Conservation (phyloP, 2,888 invertebrate genomes). For the Mythimna lalbum region DNA sequence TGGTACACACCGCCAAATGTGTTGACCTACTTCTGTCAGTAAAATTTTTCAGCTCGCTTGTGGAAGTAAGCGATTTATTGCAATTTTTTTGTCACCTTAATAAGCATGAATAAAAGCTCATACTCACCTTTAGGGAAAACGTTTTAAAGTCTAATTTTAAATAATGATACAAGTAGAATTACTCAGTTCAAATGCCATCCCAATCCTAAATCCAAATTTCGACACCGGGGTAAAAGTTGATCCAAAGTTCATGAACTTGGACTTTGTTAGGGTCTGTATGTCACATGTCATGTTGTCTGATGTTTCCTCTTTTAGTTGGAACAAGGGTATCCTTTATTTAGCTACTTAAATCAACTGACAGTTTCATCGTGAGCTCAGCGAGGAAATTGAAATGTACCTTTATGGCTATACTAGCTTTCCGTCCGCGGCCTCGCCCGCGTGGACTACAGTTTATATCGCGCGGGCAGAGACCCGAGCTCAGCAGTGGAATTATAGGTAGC, state of each 20-base stretch:
- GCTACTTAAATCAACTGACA: conserved; percentile 6
- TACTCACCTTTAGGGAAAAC: background rate
- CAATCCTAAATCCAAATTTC: conserved; percentile 10
- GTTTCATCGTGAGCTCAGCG: background rate
- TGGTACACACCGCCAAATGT: conserved; percentile 20
- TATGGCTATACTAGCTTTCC: too few species aligned
- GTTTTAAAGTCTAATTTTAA: background rate
- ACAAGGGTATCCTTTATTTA: conserved; percentile 4
- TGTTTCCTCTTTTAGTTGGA: conserved; percentile 20
- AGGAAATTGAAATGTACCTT: background rate
- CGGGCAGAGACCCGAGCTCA: too few species aligned
- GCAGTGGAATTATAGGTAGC: too few species aligned
- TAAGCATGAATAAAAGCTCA: background rate
- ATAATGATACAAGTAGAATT: background rate
- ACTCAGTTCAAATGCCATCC: conserved; percentile 9
- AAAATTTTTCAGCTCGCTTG: conserved; percentile 25
- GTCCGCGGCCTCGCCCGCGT: too few species aligned
- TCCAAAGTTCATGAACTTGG: conserved; percentile 12
- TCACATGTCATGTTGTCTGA: conserved; percentile 11
- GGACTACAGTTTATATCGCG: too few species aligned
- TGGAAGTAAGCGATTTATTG: conserved; percentile 12
- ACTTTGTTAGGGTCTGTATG: conserved; percentile 4
- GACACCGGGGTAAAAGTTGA: background rate
- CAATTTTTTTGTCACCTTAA: conserved; percentile 16
- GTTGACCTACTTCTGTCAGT: conserved; percentile 46